Percentiles rank a stretch among this genome's conserved stretches.
Conservation (phyloP, 2,888 invertebrate genomes). For the Drosophila pseudotakahashii region DNA sequence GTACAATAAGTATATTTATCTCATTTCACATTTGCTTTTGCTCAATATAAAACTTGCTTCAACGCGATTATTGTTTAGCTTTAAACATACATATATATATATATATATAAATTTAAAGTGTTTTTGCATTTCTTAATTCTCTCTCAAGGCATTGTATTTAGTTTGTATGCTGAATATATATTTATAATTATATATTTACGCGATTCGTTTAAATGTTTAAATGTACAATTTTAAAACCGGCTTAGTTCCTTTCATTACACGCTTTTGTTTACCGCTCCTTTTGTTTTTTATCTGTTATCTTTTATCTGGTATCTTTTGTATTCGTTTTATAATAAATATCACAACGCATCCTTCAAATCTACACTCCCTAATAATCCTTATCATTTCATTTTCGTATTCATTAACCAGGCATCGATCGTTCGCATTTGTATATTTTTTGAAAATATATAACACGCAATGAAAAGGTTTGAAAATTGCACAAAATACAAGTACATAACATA, state of each 20-base stretch:
- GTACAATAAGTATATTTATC: slow-evolving; percentile 44
- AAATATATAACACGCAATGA: slow-evolving; percentile 70
- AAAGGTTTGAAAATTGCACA: slow-evolving; percentile 78
- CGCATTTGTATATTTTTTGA: slow-evolving; percentile 57
- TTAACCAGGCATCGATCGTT: slow-evolving; percentile 30
- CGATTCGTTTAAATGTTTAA: slow-evolving; percentile 71
- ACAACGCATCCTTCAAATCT: slow-evolving; percentile 83
- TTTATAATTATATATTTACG: slow-evolving; percentile 25
- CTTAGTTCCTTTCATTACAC: slow-evolving; percentile 75
- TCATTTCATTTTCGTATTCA: slow-evolving; percentile 16
- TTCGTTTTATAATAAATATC: slow-evolving; percentile 83
- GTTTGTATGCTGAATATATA: slow-evolving; percentile 42
- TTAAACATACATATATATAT: slow-evolving; percentile 31
- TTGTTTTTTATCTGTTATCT: slow-evolving; percentile 41
- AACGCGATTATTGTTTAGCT: slow-evolving; percentile 43
- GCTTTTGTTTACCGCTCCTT: slow-evolving; percentile 53
- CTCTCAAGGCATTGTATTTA: slow-evolving; percentile 69
- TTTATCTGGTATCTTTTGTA: slow-evolving; percentile 53
- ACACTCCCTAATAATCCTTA: slow-evolving; percentile 52
- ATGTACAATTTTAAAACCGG: slow-evolving; percentile 77
- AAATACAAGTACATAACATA: slow-evolving; percentile 64
- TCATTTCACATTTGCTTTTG: slow-evolving; percentile 49
- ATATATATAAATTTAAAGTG: slow-evolving; percentile 44
- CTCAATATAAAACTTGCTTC: slow-evolving; percentile 44
- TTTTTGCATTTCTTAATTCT: slow-evolving; percentile 58